A percentile compares a stretch with the other conserved stretches of the same genome.
These are phyloP conservation scores for Ectobius pallidus DNA, from an alignment of 2,888 invertebrate genomes.

Conservation along the genomic window DNA sequence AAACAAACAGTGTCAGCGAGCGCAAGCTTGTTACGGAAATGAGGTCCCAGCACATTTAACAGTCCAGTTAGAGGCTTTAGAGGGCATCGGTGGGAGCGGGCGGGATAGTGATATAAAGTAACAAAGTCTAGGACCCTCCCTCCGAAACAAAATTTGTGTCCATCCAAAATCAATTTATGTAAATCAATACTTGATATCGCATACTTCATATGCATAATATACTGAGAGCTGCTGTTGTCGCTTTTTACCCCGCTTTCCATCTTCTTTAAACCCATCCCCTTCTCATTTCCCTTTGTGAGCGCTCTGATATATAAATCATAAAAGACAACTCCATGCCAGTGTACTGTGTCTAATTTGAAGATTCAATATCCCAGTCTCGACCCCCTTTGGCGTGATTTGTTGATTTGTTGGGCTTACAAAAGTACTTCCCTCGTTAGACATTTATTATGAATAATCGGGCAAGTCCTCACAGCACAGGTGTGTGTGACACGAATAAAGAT, in stretches of 20 bases:
- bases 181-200: conserved; percentile 21
- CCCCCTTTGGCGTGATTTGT: too few species aligned
- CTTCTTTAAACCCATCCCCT: conserved; percentile 12
- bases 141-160: conserved; percentile 13
- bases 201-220: conserved; percentile 20
- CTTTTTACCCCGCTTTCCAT: conserved; percentile 37
- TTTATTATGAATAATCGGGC: too few species aligned
- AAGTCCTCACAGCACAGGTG: too few species aligned
- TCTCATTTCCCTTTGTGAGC: conserved; percentile 18
- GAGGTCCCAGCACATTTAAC: conserved; percentile 34
- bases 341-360: not conserved
- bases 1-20: conserved; percentile 20
- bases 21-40: conserved; percentile 32
- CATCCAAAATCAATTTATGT: conserved; percentile 32
- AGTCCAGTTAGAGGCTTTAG: conserved; percentile 28
- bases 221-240: not conserved
- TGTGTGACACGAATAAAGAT: too few species aligned
- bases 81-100: not conserved
- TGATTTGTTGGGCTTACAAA: not conserved
- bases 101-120: conserved; percentile 1
- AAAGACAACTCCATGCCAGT: not conserved
- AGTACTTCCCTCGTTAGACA: too few species aligned
- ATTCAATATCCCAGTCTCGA: too few species aligned
- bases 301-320: conserved; percentile 27
- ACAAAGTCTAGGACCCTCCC: not conserved